Evolutionary conservation across 2,797 vertebrate species (phyloP), one percentile per base, ranked within the genome.

Genomic region (Ibycter americanus): DNA sequence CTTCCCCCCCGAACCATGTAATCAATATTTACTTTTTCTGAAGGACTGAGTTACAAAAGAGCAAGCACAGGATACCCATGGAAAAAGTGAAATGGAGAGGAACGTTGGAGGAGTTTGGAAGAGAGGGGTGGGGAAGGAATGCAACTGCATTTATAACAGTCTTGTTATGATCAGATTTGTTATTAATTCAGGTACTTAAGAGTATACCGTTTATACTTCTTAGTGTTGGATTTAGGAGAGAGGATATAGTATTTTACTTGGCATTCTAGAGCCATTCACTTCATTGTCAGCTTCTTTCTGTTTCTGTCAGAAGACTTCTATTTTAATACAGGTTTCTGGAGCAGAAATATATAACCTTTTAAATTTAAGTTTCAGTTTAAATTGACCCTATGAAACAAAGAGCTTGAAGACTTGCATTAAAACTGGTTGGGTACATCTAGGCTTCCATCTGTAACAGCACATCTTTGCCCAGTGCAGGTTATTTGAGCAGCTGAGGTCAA

Each of bases 71-170:
- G 62, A n/a, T 79, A 36, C 5, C 6, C 9, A 4, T 11, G 9
- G 38, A 16, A 72, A 36, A 47, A 65, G 13, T 38, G 29, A 74
- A 90, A 59, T 19, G 8, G 20, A 42, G 20, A 68, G 31, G 20
- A 52, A 4, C 3, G 1, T 21, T 67, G 52, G 42, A 72, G n/a
- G 47, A 46, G 10, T 59, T 90, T 59, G 22, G 19, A 66, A 88
- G 38, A 55, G 7, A 29, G 7, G 4, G 1, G 0, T 22, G 2
- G 26, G 34, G 19, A 78, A 65, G 25, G 44, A 71, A 34, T 20
- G 2, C 21, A 49, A 1, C 9, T 0, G 2, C 47, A 6, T 63
- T 92, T 62, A 27, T 47, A 44, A 55, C 3, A 23, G 0, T 47
- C 36, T 79, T 4, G 5, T 59, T 58, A 8, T 58, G 26, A 32